phyloP scores from a whole-genome alignment of 2,797 vertebrate genomes.

The Oryzias sinensis region DNA sequence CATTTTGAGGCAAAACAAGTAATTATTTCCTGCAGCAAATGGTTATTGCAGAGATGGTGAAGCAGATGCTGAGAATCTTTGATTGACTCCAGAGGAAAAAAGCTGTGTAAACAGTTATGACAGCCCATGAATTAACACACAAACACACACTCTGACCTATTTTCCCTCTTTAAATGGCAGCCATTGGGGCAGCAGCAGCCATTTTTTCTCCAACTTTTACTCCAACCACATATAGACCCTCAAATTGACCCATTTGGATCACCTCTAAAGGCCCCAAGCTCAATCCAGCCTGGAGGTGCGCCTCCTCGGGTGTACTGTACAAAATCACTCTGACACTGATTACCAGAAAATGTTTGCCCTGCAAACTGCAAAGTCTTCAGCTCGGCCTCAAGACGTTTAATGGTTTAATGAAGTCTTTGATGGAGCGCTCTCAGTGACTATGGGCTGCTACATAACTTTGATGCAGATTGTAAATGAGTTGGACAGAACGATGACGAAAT shows the following conservation, averaged over 20 bases:
- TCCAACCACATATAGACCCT: slow-evolving; percentile 40
- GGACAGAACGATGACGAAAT: slow-evolving; percentile 60
- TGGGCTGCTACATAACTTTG: slow-evolving; percentile 58
- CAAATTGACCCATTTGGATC: slow-evolving; percentile 45
- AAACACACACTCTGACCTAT: slow-evolving; percentile 49
- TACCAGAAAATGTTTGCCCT: slow-evolving; percentile 57
- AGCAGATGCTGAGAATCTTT: slow-evolving; percentile 65
- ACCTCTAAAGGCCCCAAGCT: slow-evolving; percentile 42
- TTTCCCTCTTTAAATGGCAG: slow-evolving; percentile 50
- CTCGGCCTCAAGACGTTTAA: slow-evolving; percentile 52
- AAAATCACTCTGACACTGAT: slow-evolving; percentile 71
- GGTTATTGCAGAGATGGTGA: slow-evolving; percentile 37
- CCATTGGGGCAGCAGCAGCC: slow-evolving; percentile 16
- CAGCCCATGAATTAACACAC: slow-evolving; percentile 52
- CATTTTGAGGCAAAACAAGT: slow-evolving; percentile 46
- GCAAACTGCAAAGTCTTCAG: slow-evolving; percentile 57
- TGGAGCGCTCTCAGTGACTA: slow-evolving; percentile 54
- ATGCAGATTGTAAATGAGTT: slow-evolving; percentile 57
- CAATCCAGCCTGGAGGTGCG: slow-evolving; percentile 34
- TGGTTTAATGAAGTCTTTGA: slow-evolving; percentile 64
- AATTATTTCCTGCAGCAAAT: slow-evolving; percentile 55
- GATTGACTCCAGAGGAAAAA: slow-evolving; percentile 61
- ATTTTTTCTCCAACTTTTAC: slow-evolving; percentile 26
- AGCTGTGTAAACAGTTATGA: slow-evolving; percentile 64
- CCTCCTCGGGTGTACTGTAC: slow-evolving; percentile 40